Evolutionary conservation across 2,113 vertebrate genomes (phyloP), one percentile per base, ranked within the genome.

Genomic region (Coregonus clupeaformis): DNA sequence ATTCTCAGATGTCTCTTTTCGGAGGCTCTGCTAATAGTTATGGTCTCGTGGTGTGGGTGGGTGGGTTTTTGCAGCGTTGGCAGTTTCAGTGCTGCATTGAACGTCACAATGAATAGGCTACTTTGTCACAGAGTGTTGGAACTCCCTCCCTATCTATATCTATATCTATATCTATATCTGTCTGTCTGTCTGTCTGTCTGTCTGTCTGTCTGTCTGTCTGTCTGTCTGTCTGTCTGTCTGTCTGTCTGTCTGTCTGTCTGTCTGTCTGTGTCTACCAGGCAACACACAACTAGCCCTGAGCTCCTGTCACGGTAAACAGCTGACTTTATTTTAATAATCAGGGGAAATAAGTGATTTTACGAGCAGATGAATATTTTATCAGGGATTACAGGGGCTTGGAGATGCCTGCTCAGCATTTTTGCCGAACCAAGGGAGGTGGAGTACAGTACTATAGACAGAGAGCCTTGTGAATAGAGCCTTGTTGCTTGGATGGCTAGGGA

Each of bases 231-330:
- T 30, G 4, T 30, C 29, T 30, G 6, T 32, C 32, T 32, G 6
- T 36, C 32, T 36, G 6, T 36, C 32, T 36, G 6, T 36, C 32
- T 36, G 6, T 36, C 32, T 36, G 6, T 36, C 32, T 36, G 5
- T 32, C 32, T 32, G 6, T 36, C 32, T 36, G n/a, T n/a, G n/a
- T n/a, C n/a, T n/a, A 7, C 16, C 7, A 7, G 5, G 9, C 36
- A 32, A 20, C 65, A 42, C 27, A 30, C 1, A 68, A 47, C 60
- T 24, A 64, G 66, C 72, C 63, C 80, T 66, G 70, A 60, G 73
- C 68, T n/a, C 13, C 68, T 63, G 60, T 76, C 74, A 62, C 64
- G 22, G 27, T 49, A 52, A 73, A 70, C 80, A 82, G 73, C 73
- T 78, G 57, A 42, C 27, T 66, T 3, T 30, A 71, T 77, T 69